Conservation (phyloP, 2,113 vertebrate species). For the Gorsachius goisagi region DNA sequence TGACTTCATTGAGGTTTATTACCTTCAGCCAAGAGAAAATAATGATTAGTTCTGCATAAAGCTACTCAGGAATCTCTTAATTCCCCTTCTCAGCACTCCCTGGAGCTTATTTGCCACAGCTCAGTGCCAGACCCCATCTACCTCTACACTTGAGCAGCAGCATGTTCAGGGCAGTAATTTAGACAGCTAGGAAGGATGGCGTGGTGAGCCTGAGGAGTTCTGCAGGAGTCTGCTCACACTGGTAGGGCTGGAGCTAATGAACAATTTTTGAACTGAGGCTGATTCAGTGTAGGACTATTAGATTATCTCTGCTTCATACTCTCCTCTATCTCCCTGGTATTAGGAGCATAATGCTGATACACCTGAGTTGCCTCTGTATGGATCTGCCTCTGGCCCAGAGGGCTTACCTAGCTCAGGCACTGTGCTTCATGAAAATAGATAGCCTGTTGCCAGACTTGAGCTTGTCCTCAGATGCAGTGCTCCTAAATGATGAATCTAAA, state of each 20-base stretch:
- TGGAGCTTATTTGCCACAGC: constrained; percentile 41
- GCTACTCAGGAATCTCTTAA: not conserved
- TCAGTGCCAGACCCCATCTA: constrained; percentile 44
- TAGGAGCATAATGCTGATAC: not conserved
- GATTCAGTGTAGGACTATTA: not conserved
- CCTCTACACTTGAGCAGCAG: not conserved
- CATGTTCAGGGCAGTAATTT: not conserved
- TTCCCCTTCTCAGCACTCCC: constrained; percentile 24
- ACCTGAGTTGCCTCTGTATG: not conserved
- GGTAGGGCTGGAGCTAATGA: not conserved
- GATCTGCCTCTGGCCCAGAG: not conserved
- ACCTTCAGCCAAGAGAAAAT: constrained; percentile 21
- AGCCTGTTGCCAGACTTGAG: not conserved
- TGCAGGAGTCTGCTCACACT: not conserved
- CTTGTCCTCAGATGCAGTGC: not conserved
- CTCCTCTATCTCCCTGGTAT: not conserved
- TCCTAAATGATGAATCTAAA: not conserved
- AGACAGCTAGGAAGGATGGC: not conserved
- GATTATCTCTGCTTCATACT: not conserved
- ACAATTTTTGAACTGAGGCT: not conserved
- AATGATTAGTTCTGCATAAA: constrained; percentile 8
- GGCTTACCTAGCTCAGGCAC: not conserved
- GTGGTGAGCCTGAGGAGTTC: constrained; percentile 12
- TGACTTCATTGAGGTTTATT: constrained; percentile 36
- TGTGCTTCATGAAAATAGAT: not conserved